Evolutionary conservation across 2,113 vertebrate genomes (phyloP), one percentile per base, ranked within the genome.

Genomic region (Petroica traversi): DNA sequence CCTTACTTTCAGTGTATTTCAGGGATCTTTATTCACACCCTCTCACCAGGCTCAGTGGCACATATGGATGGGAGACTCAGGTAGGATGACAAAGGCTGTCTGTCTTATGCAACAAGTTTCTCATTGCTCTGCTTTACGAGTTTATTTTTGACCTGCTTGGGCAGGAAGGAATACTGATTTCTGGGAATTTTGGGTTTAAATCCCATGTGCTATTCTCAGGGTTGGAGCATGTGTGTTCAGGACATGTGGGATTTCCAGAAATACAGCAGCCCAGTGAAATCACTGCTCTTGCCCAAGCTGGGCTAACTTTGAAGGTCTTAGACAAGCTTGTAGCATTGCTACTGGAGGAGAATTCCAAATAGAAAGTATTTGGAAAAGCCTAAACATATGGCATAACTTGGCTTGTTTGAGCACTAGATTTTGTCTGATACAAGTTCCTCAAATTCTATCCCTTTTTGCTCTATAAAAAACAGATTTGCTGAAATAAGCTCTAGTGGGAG

Each of bases 41-140:
- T 99, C 18, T 99, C 99, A 0, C 99, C 99, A 3, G 99, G 99
- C 34, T 99, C 99, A 0, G 98, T 99, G 87, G 99, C 99, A 2
- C 99, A 99, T 72, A 98, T 99, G 98, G 99, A 99, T 8, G 98
- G 98, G 19, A 97, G 98, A 36, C 98, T 99, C 85, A 98, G 98
- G 99, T 99, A 97, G 7, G 97, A 86, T 23, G 34, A 69, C 28
- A 73, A 76, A 57, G 9, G 19, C 8, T 57, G n/a, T 38, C 51
- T 80, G 49, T 43, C 19, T 69, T 36, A 57, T 22, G n/a, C 18
- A 17, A 29, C 9, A 43, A 33, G 20, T 23, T 73, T 82, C 29
- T 45, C 40, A 49, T 8, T 73, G 29, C 29, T 91, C 8, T 75
- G 4, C 36, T 71, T 77, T 49, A 68, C 22, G 5, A 19, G 11